Base-by-base conservation (phyloP, 1,140 invertebrate genomes). In the Rhagoletis zephyria region DNA sequence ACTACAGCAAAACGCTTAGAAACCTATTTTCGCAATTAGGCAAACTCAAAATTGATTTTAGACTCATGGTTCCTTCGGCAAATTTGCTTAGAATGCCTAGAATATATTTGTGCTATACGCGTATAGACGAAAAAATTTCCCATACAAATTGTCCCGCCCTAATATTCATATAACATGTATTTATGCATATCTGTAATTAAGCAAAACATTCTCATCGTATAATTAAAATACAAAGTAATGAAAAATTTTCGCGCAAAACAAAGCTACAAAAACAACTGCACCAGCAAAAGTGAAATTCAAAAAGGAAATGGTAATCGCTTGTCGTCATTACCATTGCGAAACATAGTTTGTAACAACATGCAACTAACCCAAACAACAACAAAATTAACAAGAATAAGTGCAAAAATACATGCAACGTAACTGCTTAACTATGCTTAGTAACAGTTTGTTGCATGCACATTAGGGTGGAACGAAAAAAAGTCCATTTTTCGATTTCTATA, bases 181-280 rank as follows among this genome's bases (percentile, higher is more conserved):
- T 30, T 30, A 63, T 63, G 12, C 16, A 63, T 14, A 14, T 63
- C 12, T 63, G 4, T 63, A 63, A 14, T 81, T 81, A 56, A 81
- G 74, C 74, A 56, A 51, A 56, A 81, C n/a, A 81, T 59, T 19
- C 48, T 7, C 74, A 56, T 51, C 48, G 9, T 51, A 19, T 56
- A 81, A 40, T 81, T 81, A 81, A 81, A 81, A 81, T 81, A 56
- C n/a, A 81, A 56, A 19, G 40, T 51, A 81, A 56, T 56, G 74
- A 51, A 81, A 81, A 45, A 56, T 81, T 81, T 48, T 19, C 4
- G 16, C n/a, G 48, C 74, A 51, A n/a, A 42, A 9, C 19, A 67
- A 67, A 40, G 42, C 14, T 56, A n/a, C 16, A 56, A 56, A 6
- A 74, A 70, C 65, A 40, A 70, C 4, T 40, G 40, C 63, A 19